Evolutionary conservation across 1,140 invertebrate genomes (phyloP), one percentile per base, ranked within the genome.

Genomic region (Leptoteleia sp.): DNA sequence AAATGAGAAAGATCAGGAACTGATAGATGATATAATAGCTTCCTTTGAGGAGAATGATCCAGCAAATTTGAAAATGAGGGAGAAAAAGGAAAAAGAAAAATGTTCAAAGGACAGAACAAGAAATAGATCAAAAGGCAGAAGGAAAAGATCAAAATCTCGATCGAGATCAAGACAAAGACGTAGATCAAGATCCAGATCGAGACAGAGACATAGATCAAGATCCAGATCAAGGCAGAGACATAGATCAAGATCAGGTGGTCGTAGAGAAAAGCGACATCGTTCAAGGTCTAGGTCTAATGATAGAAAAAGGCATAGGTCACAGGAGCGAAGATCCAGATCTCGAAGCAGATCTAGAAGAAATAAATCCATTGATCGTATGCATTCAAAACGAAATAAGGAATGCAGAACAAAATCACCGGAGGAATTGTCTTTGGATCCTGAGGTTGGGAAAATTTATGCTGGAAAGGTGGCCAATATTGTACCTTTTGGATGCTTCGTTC

Each of bases 401-500:
- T 86, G 84, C 0, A 76, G 80, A 33, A 88, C 87, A 0, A 65
- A 72, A 4, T 86, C 84, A 0, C 38, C 73, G 0, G 84, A 89
- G n/a, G 87, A 89, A 29, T 71, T 91, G 4, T 83, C 85, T 0
- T 71, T 87, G 9, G 87, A 91, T 62, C 89, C 90, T 12, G 90
- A 91, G 83, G 78, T 92, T 11, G 88, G 88, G 1, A 89, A 96
- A 91, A 98, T 99, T 81, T 99, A 99, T 86, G 92, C 93, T 76
- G 98, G 97, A 0, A 95, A 97, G 90, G 96, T 99, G 0, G 96
- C 96, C 3, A 99, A 97, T 82, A 96, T 99, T 71, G 96, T 99
- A 19, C 93, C 95, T 27, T 99, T 99, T 91, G 99, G 98, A 1
- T 99, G 98, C 89, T 99, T 99, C 90, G 96, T 99, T 0, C 96